Evolutionary conservation across 1,140 invertebrate genomes (phyloP), one percentile per base, ranked within the genome.

Genomic region (Drosophila teissieri): DNA sequence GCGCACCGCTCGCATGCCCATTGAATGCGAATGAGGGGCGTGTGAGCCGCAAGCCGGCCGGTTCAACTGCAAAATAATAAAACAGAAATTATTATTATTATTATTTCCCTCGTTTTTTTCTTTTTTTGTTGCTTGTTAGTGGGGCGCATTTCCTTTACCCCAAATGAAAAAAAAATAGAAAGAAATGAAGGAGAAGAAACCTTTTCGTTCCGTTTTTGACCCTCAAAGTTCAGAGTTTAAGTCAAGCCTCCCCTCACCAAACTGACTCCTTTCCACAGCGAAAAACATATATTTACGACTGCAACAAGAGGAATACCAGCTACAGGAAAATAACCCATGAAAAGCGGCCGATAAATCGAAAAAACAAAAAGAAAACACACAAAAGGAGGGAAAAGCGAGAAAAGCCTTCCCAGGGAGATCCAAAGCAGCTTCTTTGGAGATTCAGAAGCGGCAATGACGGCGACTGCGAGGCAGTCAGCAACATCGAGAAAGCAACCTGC

Each of bases 1-100:
- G 24, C 68, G 70, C 62, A 49, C 56, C 55, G 61, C 79, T 61
- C 53, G 46, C 58, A 68, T 55, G 76, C 73, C 56, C 67, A 80
- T 77, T 89, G 84, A 73, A 89, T 83, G 76, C 84, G 84, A 84
- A 83, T 80, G 80, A 89, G 80, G 76, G 74, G 80, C 84, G 76
- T 88, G 84, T 65, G 79, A 83, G 84, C 84, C 79, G 76, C 65
- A 57, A 57, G 84, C 83, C 83, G 81, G 75, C 83, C 73, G 44
- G 67, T 70, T 48, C 24, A 74, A 73, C 61, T 53, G 67, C 58
- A 84, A 60, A 61, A 58, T 44, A 53, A 63, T 63, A 78, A 68
- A 82, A 65, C 65, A 58, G 45, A 78, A 67, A 74, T 75, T 78
- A 78, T 85, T 86, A 78, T 85, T 86, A 78, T 85, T 78, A 74